A percentile compares a stretch with the other conserved stretches of the same genome.
Conservation (phyloP, 2,888 invertebrate genomes). For the Campoplex nolae region DNA sequence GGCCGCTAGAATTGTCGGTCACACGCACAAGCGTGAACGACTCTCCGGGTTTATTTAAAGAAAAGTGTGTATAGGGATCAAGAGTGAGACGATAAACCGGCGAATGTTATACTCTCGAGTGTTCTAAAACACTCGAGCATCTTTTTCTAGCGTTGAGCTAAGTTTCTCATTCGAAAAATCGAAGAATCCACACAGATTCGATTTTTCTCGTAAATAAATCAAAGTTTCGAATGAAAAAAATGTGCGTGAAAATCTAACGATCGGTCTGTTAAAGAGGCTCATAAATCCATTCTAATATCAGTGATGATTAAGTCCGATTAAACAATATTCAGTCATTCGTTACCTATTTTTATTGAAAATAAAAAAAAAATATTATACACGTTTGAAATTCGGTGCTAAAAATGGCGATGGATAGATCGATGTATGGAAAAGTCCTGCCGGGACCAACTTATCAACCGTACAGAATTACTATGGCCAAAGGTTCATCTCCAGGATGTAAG, state of each 20-base stretch:
- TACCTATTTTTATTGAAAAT: not conserved
- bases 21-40: constrained; percentile 30
- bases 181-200: not conserved
- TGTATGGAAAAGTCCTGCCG: constrained; percentile 95
- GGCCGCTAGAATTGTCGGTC: constrained; percentile 45
- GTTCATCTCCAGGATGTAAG: constrained; percentile 95
- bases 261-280: not conserved
- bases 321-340: not conserved
- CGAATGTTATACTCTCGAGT: constrained; percentile 50
- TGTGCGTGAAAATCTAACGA: not conserved
- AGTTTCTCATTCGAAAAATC: constrained; percentile 19
- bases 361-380: not conserved
- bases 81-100: constrained; percentile 60
- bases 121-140: constrained; percentile 36
- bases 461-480: constrained; percentile 93
- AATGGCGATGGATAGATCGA: constrained; percentile 92
- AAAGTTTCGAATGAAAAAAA: not conserved
- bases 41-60: constrained; percentile 63
- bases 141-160: constrained; percentile 47
- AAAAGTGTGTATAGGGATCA: constrained; percentile 62
- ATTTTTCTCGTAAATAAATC: not conserved
- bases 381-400: constrained; percentile 18
- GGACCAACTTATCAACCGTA: constrained; percentile 93
- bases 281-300: not conserved
- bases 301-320: not conserved